Conservation (phyloP, 2,113 vertebrate genomes). For the Chunga burmeisteri region DNA sequence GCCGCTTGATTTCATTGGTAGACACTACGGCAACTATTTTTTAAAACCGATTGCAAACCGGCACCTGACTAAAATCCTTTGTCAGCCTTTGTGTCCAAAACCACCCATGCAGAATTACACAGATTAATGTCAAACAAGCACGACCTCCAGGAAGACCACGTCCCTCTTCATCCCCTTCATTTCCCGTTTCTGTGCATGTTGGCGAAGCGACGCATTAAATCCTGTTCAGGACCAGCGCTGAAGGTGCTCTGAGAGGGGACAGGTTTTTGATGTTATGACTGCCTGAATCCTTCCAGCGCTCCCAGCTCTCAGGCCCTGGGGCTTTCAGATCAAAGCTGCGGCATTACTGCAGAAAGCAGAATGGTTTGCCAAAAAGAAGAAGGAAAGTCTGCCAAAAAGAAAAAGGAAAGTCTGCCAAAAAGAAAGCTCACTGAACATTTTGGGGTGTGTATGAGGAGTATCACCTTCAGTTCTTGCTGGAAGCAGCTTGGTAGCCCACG, state of each 20-base stretch:
- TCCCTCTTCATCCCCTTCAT: neutral
- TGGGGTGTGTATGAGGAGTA: neutral
- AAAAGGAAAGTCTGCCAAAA: neutral
- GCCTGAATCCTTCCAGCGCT: neutral
- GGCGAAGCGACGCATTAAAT: neutral
- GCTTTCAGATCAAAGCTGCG: slow-evolving; percentile 1
- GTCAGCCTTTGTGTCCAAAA: neutral
- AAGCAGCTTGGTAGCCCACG: neutral
- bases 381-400: neutral
- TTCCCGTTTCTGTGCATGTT: neutral
- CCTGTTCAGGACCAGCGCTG: accelerated
- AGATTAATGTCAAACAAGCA: neutral
- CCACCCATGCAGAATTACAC: neutral
- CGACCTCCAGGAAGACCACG: neutral
- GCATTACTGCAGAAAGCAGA: neutral
- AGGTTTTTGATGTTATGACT: neutral
- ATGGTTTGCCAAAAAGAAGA: neutral
- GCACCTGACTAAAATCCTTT: neutral
- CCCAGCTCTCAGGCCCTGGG: neutral
- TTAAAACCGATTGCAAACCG: neutral
- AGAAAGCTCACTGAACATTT: neutral
- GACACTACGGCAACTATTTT: neutral
- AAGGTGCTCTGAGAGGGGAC: neutral
- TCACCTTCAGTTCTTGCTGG: neutral
- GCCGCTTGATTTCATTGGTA: neutral